phyloP scores from a whole-genome alignment of 2,113 vertebrate species.

The Misgurnus anguillicaudatus region DNA sequence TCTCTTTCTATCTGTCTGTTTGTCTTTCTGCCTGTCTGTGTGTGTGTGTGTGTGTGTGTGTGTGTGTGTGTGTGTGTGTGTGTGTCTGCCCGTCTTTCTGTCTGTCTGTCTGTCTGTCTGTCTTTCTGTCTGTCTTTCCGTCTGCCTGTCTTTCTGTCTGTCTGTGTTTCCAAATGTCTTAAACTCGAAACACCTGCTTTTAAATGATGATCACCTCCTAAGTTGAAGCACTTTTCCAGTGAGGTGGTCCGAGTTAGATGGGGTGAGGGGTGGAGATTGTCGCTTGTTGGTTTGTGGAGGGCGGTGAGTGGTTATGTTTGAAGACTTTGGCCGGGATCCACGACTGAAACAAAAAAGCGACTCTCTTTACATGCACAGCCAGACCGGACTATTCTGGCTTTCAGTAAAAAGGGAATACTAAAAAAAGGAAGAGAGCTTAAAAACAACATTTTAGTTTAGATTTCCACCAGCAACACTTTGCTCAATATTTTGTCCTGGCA shows the following conservation, averaged over 20 bases:
- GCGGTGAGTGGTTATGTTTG: constrained; percentile 69
- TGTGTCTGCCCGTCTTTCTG: no score
- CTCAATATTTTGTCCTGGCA: constrained; percentile 42
- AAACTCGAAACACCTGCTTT: constrained; percentile 81
- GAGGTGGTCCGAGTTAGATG: constrained; percentile 67
- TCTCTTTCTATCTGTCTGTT: no score
- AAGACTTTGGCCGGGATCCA: constrained; percentile 74
- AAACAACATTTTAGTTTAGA: constrained; percentile 41
- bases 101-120: constrained; percentile 60
- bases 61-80: no score
- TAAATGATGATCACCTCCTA: constrained; percentile 74
- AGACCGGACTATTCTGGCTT: constrained; percentile 71
- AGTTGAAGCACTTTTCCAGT: constrained; percentile 68
- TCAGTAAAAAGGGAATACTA: constrained; percentile 61
- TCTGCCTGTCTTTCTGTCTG: constrained; percentile 60
- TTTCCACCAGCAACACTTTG: constrained; percentile 41
- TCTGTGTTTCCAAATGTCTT: constrained; percentile 59
- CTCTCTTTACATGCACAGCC: constrained; percentile 82
- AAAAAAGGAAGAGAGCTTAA: constrained; percentile 51
- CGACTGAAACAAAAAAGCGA: constrained; percentile 77
- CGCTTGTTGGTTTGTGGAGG: constrained; percentile 40
- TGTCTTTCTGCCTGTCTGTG: no score
- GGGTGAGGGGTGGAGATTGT: constrained; percentile 51
- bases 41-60: no score
- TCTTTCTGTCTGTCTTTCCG: constrained; percentile 50